A percentile compares a stretch with the other conserved stretches of the same genome.
Evolutionary conservation across 1,140 invertebrate genomes (phyloP).

Genomic region (Homalodisca vitripennis): DNA sequence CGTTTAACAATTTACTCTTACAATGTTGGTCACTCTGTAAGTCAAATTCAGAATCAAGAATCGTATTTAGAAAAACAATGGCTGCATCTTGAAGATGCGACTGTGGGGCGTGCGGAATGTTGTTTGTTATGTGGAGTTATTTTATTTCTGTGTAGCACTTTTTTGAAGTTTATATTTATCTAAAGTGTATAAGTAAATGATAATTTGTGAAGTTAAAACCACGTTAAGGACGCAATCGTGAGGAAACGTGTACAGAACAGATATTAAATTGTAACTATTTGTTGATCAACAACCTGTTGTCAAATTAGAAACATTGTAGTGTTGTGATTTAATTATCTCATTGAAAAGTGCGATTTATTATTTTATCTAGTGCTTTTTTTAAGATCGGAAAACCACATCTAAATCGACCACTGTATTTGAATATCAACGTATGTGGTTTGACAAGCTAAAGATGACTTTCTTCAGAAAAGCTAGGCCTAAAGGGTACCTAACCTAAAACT

Average conservation of each 20-base stretch:
- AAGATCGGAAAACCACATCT: too few species aligned
- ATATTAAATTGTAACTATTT: too few species aligned
- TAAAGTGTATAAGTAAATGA: too few species aligned
- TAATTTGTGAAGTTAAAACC: too few species aligned
- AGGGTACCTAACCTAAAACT: conserved; percentile 6
- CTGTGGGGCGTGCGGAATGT: not conserved
- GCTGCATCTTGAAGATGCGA: not conserved
- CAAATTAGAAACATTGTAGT: conserved; percentile 12
- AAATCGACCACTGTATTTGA: too few species aligned
- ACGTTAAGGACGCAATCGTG: too few species aligned
- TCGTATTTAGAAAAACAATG: not conserved
- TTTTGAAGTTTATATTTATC: too few species aligned
- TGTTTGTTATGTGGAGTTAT: too few species aligned
- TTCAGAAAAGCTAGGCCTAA: conserved; percentile 15
- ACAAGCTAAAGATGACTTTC: conserved; percentile 4
- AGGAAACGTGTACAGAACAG: too few species aligned
- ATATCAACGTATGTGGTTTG: conserved; percentile 5
- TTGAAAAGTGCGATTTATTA: not conserved
- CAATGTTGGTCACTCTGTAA: not conserved
- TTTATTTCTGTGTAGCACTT: too few species aligned
- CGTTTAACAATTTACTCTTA: too few species aligned
- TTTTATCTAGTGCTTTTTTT: too few species aligned
- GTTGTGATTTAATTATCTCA: not conserved
- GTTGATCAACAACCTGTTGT: conserved; percentile 26
- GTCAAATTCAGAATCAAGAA: not conserved